phyloP scores from a whole-genome alignment of 2,113 vertebrate species.

The Oenanthe oenanthe region DNA sequence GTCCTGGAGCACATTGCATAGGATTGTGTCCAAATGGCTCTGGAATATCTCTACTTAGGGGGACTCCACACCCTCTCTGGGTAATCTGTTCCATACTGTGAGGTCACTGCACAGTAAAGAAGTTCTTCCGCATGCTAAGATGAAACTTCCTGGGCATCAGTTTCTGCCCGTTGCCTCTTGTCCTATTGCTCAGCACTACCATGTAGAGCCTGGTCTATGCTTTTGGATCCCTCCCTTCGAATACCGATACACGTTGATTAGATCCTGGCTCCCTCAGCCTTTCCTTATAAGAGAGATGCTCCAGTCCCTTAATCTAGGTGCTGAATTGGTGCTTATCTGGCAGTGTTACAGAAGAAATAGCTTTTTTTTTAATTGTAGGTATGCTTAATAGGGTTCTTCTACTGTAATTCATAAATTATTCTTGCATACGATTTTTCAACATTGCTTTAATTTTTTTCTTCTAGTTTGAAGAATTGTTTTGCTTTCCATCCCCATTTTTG shows the following conservation, averaged over 20 bases:
- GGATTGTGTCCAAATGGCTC: neutral
- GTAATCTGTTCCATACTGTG: neutral
- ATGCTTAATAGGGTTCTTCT: neutral
- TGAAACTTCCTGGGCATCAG: neutral
- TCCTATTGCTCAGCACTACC: rapidly evolving
- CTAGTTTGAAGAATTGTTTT: neutral
- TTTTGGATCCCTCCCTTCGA: neutral
- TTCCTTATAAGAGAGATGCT: neutral
- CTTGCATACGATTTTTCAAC: neutral
- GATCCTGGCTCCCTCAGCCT: neutral
- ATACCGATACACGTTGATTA: no score
- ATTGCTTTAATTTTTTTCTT: neutral
- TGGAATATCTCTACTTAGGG: neutral
- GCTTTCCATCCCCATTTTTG: neutral
- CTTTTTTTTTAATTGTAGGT: neutral
- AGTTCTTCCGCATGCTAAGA: neutral
- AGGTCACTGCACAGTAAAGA: neutral
- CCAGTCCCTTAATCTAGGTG: neutral
- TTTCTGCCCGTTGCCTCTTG: neutral
- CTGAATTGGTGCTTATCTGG: neutral
- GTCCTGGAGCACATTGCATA: neutral
- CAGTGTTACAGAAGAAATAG: neutral
- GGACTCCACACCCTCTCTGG: neutral
- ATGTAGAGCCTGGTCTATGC: neutral
- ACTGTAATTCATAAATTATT: neutral